These are phyloP conservation scores for Nephrotoma guestfalica DNA, from an alignment of 2,888 invertebrate species.

Conservation along the genomic window DNA sequence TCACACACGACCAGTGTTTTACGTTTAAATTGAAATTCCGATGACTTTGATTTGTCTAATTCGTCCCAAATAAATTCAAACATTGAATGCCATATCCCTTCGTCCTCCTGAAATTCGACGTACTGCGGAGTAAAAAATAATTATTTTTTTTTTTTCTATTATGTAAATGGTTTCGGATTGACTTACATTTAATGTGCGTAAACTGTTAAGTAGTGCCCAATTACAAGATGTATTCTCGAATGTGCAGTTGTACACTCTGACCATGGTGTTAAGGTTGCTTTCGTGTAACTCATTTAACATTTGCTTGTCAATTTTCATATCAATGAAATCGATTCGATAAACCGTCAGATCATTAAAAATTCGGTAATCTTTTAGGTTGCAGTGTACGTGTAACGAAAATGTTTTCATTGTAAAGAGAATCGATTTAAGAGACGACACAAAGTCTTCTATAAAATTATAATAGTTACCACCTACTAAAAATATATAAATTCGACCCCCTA, in stretches of 20 bases:
- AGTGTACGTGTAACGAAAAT: not conserved
- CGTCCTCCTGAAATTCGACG: not conserved
- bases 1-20: not conserved
- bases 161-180: not conserved
- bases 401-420: not conserved
- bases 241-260: not conserved
- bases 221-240: not conserved
- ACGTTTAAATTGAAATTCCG: not conserved
- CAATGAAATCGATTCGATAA: not conserved
- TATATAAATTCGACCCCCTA: not conserved
- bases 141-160: not conserved
- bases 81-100: not conserved
- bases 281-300: not conserved
- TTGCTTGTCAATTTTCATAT: not conserved
- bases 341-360: not conserved
- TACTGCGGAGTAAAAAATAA: not conserved
- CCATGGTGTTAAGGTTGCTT: not conserved
- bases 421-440: not conserved
- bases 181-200: not conserved
- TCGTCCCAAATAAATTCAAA: not conserved
- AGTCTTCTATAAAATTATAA: not conserved
- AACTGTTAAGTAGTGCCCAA: not conserved
- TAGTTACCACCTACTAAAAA: not conserved
- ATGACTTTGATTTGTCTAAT: not conserved
- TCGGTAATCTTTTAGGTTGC: not conserved